phyloP scores from a whole-genome alignment of 2,113 vertebrate genomes.

The Pseudorhombus dupliciocellatus region DNA sequence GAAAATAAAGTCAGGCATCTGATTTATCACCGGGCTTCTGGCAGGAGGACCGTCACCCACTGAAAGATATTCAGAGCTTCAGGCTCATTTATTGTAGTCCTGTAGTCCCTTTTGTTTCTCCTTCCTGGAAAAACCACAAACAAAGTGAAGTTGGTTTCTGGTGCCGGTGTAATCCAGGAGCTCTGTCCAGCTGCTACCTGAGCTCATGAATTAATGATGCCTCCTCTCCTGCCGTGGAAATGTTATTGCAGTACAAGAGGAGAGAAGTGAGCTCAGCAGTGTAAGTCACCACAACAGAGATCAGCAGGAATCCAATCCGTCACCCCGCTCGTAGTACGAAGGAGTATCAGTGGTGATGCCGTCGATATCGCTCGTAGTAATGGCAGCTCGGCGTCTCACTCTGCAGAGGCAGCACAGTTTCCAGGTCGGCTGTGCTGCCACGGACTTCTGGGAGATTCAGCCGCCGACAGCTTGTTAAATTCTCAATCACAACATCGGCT shows the following conservation, averaged over 20 bases:
- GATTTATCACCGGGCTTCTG: slow-evolving; percentile 36
- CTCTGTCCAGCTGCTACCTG: slow-evolving; percentile 27
- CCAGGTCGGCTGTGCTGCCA: slow-evolving; percentile 50
- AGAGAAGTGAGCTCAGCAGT: slow-evolving; percentile 12
- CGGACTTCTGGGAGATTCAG: slow-evolving; percentile 49
- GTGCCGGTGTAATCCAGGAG: slow-evolving; percentile 21
- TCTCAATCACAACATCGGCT: slow-evolving; percentile 45
- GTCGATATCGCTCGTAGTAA: slow-evolving; percentile 49
- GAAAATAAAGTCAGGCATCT: slow-evolving; percentile 9
- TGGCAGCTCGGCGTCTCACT: slow-evolving; percentile 35
- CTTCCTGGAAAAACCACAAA: neutral
- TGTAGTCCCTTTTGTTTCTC: neutral
- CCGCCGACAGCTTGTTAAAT: slow-evolving; percentile 60
- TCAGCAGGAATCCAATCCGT: slow-evolving; percentile 26
- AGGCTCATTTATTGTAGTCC: slow-evolving; percentile 31
- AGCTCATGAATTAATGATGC: slow-evolving; percentile 64
- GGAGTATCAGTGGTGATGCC: slow-evolving; percentile 21
- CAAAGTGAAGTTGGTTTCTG: neutral
- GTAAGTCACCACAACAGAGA: neutral
- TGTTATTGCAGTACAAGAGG: slow-evolving; percentile 39
- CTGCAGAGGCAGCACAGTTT: slow-evolving; percentile 42
- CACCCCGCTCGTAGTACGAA: slow-evolving; percentile 12
- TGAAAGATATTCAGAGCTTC: slow-evolving; percentile 21
- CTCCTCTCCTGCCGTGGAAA: slow-evolving; percentile 22
- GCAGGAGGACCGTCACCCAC: slow-evolving; percentile 37